Base-by-base conservation (phyloP, 2,888 invertebrate species). In the Buathra laborator region DNA sequence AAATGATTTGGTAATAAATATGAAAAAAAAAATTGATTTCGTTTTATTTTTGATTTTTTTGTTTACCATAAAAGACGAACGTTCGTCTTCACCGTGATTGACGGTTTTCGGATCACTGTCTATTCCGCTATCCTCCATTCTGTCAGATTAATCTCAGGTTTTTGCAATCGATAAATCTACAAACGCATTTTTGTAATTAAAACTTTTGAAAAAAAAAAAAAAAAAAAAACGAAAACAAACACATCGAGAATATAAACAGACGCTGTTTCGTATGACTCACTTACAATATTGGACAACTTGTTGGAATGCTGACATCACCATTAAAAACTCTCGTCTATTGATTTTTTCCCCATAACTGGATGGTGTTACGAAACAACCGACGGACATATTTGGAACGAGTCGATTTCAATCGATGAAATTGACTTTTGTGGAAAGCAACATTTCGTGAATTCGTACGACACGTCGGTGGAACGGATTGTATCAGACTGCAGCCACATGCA, bases 71-170 rank as follows among this genome's bases (percentile, higher is more conserved):
- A 93, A 93, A 86, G 93, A 93, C 77, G 92, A 87, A 79, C 92
- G 92, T 67, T 94, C 94, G 82, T 94, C 94, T 85, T 94, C 94
- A 37, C 87, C 86, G 48, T 90, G 91, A 79, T 89, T 91, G 84
- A 89, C 90, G 29, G 91, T 88, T 84, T 94, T 94, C 12, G 94
- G 94, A 88, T 94, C 94, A 89, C 94, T 94, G 81, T 94, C 94
- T 87, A 94, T 94, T 66, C 94, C 94, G 87, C 94, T 94, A 88
- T 94, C 94, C 89, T 94, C 94, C 94, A 94, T 94, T 64, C 81
- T 84, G 81, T 59, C 56, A 82, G 66, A 86, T 88, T 86, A 84
- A 78, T 83, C 59, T 88, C 88, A 83, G 62, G 79, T 86, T 82
- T 85, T 78, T 59, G 48, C 67, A 71, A 79, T 83, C 37, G 74